Base-by-base conservation (phyloP, 2,113 vertebrate species). In the Phaethornis superciliosus region DNA sequence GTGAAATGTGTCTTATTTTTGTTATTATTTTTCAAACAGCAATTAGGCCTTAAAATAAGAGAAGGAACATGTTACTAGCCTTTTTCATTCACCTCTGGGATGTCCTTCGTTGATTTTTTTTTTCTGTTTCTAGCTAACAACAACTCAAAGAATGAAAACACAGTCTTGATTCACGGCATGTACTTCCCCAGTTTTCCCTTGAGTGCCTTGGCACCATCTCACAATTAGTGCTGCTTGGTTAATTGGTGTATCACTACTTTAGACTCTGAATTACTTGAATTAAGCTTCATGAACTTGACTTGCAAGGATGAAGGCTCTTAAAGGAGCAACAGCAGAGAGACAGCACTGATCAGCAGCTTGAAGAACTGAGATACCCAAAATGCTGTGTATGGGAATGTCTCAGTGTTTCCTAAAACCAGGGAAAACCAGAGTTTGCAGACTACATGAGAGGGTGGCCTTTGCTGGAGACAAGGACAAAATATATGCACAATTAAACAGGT, bases 161-260 rank as follows among this genome's bases (percentile, higher is more conserved):
- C 5, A 32, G 62, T 64, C 62, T 89, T 89, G 35, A 92, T 93
- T 89, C 65, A 23, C 0, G 3, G 26, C 91, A 65, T 76, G 69
- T 81, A 81, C 83, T 85, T 90, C 35, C 27, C 77, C 51, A 71
- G 21, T 44, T 81, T 79, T 93, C 49, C 44, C 83, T 56, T 87
- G 86, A 77, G 58, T 20, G n/a, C 56, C 40, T 89, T 94, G 81
- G 86, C 88, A 95, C 49, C 58, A 54, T 87, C 77, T 86, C 17
- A 0, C 74, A 95, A 89, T 96, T 94, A 89, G 40, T 69, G 65
- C 77, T 92, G 69, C 81, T 92, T 94, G 58, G 77, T 85, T 94
- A 90, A 95, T 95, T 96, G 69, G n/a, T 54, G 35, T 37, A 74
- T 80, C 74, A 72, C 68, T 35, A 44, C 64, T 93, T 92, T 33